A percentile compares a stretch with the other conserved stretches of the same genome.
These are phyloP conservation scores for Oreochromis grahami DNA, from an alignment of 2,797 vertebrate species.

Conservation along the genomic window DNA sequence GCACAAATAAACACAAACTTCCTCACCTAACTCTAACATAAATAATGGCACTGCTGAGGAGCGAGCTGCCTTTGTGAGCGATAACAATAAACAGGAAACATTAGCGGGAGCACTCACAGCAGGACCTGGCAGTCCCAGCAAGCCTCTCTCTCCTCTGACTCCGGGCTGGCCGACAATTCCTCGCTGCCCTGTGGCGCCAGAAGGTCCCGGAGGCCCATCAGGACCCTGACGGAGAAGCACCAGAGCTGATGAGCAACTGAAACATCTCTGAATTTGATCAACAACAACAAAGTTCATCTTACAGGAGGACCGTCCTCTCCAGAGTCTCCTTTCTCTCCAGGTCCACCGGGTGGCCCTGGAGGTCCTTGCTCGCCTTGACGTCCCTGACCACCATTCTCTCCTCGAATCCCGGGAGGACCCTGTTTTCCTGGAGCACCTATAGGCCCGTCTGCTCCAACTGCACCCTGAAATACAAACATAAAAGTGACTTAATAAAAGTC, in stretches of 20 bases:
- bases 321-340: slow-evolving; percentile 92
- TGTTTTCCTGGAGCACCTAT: slow-evolving; percentile 88
- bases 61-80: not conserved
- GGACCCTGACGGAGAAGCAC: slow-evolving; percentile 80
- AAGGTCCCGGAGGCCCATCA: slow-evolving; percentile 76
- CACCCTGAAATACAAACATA: slow-evolving; percentile 75
- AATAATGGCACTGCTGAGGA: not conserved
- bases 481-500: not conserved
- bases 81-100: not conserved
- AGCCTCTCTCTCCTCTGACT: slow-evolving; percentile 89
- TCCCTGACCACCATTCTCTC: slow-evolving; percentile 85
- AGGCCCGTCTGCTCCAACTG: slow-evolving; percentile 85
- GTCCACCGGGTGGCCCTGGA: slow-evolving; percentile 78
- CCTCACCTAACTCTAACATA: not conserved
- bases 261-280: not conserved
- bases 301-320: slow-evolving; percentile 93
- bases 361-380: slow-evolving; percentile 86
- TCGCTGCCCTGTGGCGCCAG: slow-evolving; percentile 81
- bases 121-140: slow-evolving; percentile 88
- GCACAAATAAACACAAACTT: not conserved
- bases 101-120: slow-evolving; percentile 75
- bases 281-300: not conserved
- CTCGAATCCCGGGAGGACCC: slow-evolving; percentile 85
- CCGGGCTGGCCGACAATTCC: slow-evolving; percentile 89
- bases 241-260: not conserved